phyloP scores from a whole-genome alignment of 2,888 invertebrate genomes.

The Agapetus fuscipes region DNA sequence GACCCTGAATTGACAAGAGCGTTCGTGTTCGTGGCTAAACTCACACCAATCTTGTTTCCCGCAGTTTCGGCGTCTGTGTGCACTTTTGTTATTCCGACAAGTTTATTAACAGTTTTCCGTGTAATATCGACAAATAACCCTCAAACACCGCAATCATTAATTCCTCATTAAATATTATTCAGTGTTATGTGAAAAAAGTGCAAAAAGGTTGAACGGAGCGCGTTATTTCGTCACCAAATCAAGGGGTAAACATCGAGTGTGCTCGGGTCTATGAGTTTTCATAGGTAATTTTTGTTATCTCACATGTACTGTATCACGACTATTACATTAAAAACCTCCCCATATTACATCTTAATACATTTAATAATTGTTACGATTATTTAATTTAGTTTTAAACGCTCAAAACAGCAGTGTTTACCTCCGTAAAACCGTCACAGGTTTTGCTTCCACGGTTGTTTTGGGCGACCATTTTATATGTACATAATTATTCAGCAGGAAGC shows the following conservation, averaged over 20 bases:
- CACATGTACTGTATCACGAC: constrained; percentile 5
- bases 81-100: constrained; percentile 12
- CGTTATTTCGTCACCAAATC: constrained; percentile 9
- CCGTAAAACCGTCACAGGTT: no score
- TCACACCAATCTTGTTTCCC: constrained; percentile 16
- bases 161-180: constrained; percentile 4
- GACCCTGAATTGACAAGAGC: constrained; percentile 16
- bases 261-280: constrained; percentile 18
- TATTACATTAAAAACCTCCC: no score
- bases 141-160: constrained; percentile 1
- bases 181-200: constrained; percentile 13
- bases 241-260: constrained; percentile 18
- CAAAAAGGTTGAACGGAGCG: constrained; percentile 3
- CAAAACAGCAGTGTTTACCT: no score
- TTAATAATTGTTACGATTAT: no score
- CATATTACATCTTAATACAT: no score
- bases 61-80: constrained; percentile 18
- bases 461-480: no score
- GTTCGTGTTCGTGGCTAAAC: constrained; percentile 9
- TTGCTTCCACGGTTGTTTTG: no score
- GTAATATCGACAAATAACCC: constrained; percentile 7
- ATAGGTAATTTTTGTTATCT: constrained; percentile 11
- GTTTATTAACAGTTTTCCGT: constrained; percentile 14
- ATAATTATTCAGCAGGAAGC: no score
- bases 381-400: no score